Percentiles rank a stretch among this genome's conserved stretches.
Conservation (phyloP, 2,797 vertebrate genomes). For the Oryzias sinensis region DNA sequence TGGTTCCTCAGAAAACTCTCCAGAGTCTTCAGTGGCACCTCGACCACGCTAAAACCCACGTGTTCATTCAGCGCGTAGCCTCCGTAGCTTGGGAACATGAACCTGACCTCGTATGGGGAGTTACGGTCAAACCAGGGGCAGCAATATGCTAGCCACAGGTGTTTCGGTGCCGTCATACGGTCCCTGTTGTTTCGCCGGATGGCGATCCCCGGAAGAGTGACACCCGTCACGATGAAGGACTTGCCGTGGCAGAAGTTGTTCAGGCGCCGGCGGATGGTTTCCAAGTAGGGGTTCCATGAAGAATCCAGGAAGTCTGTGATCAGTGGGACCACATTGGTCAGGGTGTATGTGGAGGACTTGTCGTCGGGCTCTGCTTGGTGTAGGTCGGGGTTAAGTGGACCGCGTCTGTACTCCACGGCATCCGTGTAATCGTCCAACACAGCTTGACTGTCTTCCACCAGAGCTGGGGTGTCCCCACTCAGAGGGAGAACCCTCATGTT, state of each 20-base stretch:
- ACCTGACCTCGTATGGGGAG: slow-evolving; percentile 74
- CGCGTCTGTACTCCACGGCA: slow-evolving; percentile 62
- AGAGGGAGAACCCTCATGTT: slow-evolving; percentile 70
- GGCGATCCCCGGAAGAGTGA: slow-evolving; percentile 51
- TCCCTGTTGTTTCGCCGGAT: slow-evolving; percentile 56
- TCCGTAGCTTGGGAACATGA: slow-evolving; percentile 73
- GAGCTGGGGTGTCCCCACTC: slow-evolving; percentile 42
- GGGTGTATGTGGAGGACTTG: slow-evolving; percentile 74
- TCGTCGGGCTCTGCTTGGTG: slow-evolving; percentile 68
- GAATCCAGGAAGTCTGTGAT: slow-evolving; percentile 54
- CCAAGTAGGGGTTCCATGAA: slow-evolving; percentile 64
- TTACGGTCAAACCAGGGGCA: slow-evolving; percentile 73
- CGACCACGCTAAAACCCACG: slow-evolving; percentile 54
- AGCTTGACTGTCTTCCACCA: slow-evolving; percentile 69
- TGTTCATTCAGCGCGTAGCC: slow-evolving; percentile 68
- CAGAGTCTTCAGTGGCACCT: slow-evolving; percentile 71
- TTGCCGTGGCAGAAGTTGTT: slow-evolving; percentile 76
- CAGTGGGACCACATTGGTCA: slow-evolving; percentile 72
- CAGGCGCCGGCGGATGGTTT: slow-evolving; percentile 63
- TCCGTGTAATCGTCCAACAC: slow-evolving; percentile 69
- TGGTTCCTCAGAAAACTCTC: slow-evolving; percentile 70
- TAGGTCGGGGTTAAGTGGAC: slow-evolving; percentile 66
- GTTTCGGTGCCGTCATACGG: slow-evolving; percentile 63
- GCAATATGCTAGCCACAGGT: slow-evolving; percentile 77
- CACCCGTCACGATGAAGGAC: slow-evolving; percentile 71